Evolutionary conservation across 1,140 invertebrate species (phyloP).

Genomic region (Achroia grisella): DNA sequence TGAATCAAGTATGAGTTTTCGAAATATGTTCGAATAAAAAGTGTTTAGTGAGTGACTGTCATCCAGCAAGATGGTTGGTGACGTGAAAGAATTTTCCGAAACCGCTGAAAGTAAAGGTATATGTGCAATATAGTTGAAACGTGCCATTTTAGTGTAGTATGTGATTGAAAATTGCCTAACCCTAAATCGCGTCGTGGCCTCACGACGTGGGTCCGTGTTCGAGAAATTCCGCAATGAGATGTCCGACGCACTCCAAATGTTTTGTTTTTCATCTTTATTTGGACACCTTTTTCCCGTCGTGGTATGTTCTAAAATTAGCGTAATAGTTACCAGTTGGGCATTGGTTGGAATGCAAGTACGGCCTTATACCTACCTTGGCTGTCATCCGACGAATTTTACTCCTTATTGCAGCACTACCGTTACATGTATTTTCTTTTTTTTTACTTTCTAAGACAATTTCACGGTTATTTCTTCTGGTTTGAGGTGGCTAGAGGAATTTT

Average conservation of each 20-base stretch:
- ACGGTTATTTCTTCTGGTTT: slow-evolving; percentile 6
- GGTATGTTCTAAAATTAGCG: slow-evolving; percentile 69
- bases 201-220: slow-evolving; percentile 65
- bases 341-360: slow-evolving; percentile 49
- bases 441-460: slow-evolving; percentile 14
- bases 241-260: slow-evolving; percentile 52
- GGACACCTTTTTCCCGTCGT: slow-evolving; percentile 63
- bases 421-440: slow-evolving; percentile 30
- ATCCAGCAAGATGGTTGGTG: slow-evolving; percentile 71
- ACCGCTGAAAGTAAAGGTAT: slow-evolving; percentile 71
- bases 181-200: slow-evolving; percentile 67
- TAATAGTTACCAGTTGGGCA: slow-evolving; percentile 47
- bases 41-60: slow-evolving; percentile 67
- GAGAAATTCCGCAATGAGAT: slow-evolving; percentile 60
- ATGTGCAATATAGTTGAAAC: slow-evolving; percentile 62
- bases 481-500: too few species aligned
- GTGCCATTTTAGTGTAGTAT: slow-evolving; percentile 65
- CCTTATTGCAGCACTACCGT: slow-evolving; percentile 28
- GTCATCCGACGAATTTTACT: slow-evolving; percentile 1
- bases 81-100: slow-evolving; percentile 69
- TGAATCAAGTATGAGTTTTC: slow-evolving; percentile 71
- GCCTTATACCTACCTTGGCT: slow-evolving; percentile 15
- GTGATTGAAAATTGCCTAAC: slow-evolving; percentile 66
- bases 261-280: slow-evolving; percentile 67
- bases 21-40: slow-evolving; percentile 73